Evolutionary conservation across 2,113 vertebrate species (phyloP).

Genomic region (Osmerus mordax): DNA sequence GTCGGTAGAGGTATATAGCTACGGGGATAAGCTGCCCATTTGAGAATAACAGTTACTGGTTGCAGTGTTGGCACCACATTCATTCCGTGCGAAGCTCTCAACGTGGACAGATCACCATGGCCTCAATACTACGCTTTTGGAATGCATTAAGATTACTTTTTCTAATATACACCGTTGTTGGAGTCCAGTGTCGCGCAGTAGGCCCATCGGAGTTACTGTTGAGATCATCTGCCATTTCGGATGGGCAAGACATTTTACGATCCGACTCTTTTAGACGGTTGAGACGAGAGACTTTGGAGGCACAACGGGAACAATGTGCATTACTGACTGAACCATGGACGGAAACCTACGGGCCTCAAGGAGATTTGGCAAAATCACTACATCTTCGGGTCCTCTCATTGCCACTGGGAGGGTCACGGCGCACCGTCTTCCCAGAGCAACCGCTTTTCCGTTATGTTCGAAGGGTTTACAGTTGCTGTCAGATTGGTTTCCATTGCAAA

Average conservation of each 20-base stretch:
- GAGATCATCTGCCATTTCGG: not conserved
- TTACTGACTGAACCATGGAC: slow-evolving; percentile 58
- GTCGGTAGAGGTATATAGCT: slow-evolving; percentile 55
- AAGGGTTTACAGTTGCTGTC: slow-evolving; percentile 74
- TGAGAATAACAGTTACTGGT: slow-evolving; percentile 6
- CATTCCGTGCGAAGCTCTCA: not conserved
- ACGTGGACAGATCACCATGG: slow-evolving; percentile 34
- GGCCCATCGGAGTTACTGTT: slow-evolving; percentile 17
- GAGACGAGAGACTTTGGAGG: slow-evolving; percentile 33
- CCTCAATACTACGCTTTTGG: slow-evolving; percentile 27
- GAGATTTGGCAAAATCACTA: slow-evolving; percentile 35
- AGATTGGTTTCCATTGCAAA: slow-evolving; percentile 59
- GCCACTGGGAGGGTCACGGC: slow-evolving; percentile 18
- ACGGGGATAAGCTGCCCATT: not conserved
- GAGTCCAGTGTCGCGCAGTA: slow-evolving; percentile 44
- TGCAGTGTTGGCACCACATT: slow-evolving; percentile 14
- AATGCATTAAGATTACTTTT: slow-evolving; percentile 40
- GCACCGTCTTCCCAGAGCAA: slow-evolving; percentile 67
- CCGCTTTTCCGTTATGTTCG: slow-evolving; percentile 68
- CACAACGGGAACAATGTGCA: slow-evolving; percentile 56
- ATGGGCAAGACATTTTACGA: slow-evolving; percentile 31
- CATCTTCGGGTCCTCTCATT: slow-evolving; percentile 56
- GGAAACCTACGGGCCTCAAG: slow-evolving; percentile 33
- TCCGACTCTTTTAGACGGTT: slow-evolving; percentile 13
- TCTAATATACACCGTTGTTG: slow-evolving; percentile 16